phyloP scores from a whole-genome alignment of 1,140 invertebrate genomes.

The Pseudoatta argentina region DNA sequence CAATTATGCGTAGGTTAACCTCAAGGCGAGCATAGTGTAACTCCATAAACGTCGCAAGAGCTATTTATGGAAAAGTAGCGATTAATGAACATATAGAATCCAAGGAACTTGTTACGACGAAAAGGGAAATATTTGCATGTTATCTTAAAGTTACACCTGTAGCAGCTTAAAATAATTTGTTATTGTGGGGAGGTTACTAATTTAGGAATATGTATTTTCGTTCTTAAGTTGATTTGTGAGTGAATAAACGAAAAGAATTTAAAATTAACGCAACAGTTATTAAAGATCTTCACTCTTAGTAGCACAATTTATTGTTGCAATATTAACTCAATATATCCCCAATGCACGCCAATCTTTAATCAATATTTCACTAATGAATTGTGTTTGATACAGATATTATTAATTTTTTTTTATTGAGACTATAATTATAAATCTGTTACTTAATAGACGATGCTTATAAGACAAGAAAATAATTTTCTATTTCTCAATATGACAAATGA shows the following conservation, averaged over 20 bases:
- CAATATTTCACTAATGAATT: too few species aligned
- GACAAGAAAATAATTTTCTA: neutral
- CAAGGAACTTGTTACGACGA: neutral
- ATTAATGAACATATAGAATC: neutral
- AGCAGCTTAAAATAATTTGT: neutral
- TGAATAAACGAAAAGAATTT: neutral
- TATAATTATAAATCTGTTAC: neutral
- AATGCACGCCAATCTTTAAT: too few species aligned
- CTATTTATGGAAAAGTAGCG: slow-evolving; percentile 19
- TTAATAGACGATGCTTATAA: neutral
- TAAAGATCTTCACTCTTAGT: too few species aligned
- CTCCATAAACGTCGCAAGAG: slow-evolving; percentile 34
- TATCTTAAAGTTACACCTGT: neutral
- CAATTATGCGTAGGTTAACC: slow-evolving; percentile 36
- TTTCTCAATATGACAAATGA: neutral
- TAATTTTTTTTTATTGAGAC: neutral
- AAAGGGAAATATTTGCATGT: slow-evolving; percentile 13
- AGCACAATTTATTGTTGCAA: too few species aligned
- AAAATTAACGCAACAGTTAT: too few species aligned
- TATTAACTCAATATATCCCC: too few species aligned
- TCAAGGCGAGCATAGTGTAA: slow-evolving; percentile 15
- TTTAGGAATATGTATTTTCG: neutral
- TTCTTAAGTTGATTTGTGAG: neutral
- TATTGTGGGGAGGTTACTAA: neutral
- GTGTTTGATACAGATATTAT: too few species aligned